Conservation (phyloP, 2,888 invertebrate species). For the Coelinius sp. region DNA sequence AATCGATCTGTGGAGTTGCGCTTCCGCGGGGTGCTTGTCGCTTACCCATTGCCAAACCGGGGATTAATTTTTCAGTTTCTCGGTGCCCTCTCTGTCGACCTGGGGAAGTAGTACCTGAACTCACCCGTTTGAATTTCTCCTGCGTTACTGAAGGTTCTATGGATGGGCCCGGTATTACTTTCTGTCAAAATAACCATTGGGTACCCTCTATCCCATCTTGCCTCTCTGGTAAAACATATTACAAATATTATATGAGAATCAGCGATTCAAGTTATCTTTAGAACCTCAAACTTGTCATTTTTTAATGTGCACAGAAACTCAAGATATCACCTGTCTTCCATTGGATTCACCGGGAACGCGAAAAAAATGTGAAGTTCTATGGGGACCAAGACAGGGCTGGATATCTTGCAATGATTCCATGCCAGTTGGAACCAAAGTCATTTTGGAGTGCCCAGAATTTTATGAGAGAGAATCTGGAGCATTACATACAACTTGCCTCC, state of each 20-base stretch:
- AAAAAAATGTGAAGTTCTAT: conserved; percentile 59
- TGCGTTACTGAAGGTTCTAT: conserved; percentile 49
- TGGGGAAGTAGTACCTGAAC: conserved; percentile 54
- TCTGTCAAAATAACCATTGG: conserved; percentile 56
- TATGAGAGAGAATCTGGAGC: conserved; percentile 61
- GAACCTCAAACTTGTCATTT: no score
- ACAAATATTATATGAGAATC: not conserved
- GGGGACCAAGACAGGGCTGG: conserved; percentile 58
- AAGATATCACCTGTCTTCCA: conserved; percentile 52
- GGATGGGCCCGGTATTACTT: conserved; percentile 51
- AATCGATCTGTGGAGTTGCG: conserved; percentile 47
- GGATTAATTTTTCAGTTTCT: conserved; percentile 49
- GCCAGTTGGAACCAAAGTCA: conserved; percentile 62
- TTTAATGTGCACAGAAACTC: conserved; percentile 16
- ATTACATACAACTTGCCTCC: conserved; percentile 61
- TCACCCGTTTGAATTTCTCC: conserved; percentile 54
- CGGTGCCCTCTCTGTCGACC: conserved; percentile 55
- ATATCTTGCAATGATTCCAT: conserved; percentile 61
- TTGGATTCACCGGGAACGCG: conserved; percentile 48
- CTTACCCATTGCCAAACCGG: conserved; percentile 52
- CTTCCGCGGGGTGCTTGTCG: conserved; percentile 57
- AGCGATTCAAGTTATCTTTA: no score
- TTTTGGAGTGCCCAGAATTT: conserved; percentile 64
- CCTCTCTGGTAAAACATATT: conserved; percentile 40
- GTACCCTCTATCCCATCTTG: conserved; percentile 53